Conservation (phyloP, 2,797 vertebrate species). For the Prunella strophiata region DNA sequence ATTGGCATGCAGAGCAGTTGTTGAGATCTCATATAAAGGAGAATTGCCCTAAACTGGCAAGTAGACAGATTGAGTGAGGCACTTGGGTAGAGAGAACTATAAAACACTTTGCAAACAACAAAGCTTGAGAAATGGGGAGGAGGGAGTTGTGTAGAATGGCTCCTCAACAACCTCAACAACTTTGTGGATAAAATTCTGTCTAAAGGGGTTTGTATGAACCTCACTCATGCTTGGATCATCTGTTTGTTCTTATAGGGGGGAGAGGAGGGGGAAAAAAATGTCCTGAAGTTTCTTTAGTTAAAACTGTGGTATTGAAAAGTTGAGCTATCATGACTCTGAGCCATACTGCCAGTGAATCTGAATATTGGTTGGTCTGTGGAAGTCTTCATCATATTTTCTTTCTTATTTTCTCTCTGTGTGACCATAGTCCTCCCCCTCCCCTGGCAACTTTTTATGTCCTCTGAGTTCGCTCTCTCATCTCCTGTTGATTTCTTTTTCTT, state of each 20-base stretch:
- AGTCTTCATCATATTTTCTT: neutral
- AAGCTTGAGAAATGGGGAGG: neutral
- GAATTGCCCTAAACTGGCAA: neutral
- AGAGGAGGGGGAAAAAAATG: neutral
- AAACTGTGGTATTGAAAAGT: neutral
- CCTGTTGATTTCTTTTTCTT: neutral
- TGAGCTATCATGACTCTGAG: neutral
- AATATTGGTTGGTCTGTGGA: neutral
- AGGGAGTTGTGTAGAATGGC: accelerated
- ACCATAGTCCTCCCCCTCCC: accelerated
- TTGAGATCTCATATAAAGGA: neutral
- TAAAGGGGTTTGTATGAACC: neutral
- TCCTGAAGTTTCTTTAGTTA: neutral
- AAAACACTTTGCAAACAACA: neutral
- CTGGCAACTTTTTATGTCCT: neutral
- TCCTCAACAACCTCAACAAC: neutral
- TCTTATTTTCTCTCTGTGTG: neutral
- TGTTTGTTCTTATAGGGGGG: neutral
- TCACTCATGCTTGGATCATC: neutral
- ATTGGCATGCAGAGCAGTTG: neutral
- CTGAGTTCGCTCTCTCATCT: neutral
- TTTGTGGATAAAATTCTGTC: neutral
- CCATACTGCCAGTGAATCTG: neutral
- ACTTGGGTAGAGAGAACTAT: neutral
- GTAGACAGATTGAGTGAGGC: neutral